Percentiles rank a stretch among this genome's conserved stretches.
phyloP scores from a whole-genome alignment of 2,888 invertebrate genomes.

The Leptinotarsa haldemani region DNA sequence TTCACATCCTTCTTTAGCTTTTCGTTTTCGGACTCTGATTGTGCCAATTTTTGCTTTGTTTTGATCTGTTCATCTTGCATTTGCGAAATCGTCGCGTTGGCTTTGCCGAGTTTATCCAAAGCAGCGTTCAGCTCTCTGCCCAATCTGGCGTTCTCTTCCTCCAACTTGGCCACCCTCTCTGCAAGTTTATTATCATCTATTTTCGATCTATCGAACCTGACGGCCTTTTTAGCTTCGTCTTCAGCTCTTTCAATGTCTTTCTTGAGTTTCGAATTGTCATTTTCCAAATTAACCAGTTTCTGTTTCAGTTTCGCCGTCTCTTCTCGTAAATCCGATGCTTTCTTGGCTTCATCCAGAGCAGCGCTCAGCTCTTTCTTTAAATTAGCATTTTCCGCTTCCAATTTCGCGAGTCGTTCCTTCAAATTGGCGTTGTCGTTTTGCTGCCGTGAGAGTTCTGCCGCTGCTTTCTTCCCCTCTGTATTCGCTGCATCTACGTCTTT shows the following conservation, averaged over 20 bases:
- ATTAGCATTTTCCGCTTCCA: constrained; percentile 44
- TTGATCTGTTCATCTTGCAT: constrained; percentile 46
- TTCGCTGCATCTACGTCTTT: constrained; percentile 39
- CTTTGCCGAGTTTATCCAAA: constrained; percentile 38
- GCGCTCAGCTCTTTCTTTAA: constrained; percentile 40
- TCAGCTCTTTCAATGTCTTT: constrained; percentile 43
- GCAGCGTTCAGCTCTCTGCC: constrained; percentile 45
- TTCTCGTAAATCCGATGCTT: constrained; percentile 36
- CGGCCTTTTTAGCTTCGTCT: constrained; percentile 43
- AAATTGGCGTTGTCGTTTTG: constrained; percentile 40
- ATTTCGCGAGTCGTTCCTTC: constrained; percentile 38
- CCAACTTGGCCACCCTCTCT: constrained; percentile 42
- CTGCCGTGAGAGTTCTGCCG: background rate
- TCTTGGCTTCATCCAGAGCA: constrained; percentile 44
- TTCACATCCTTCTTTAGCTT: constrained; percentile 42
- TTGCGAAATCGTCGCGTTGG: constrained; percentile 33
- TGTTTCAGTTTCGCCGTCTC: constrained; percentile 43
- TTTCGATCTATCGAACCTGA: constrained; percentile 20
- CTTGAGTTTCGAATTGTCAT: constrained; percentile 44
- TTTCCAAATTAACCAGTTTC: constrained; percentile 40
- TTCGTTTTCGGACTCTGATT: constrained; percentile 45
- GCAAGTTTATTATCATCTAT: constrained; percentile 15
- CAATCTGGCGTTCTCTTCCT: constrained; percentile 48
- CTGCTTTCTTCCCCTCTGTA: constrained; percentile 30
- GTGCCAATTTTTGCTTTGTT: constrained; percentile 45